Percentiles rank a stretch among this genome's conserved stretches.
These are phyloP conservation scores for Eumerus sabulonum DNA, from an alignment of 2,888 invertebrate genomes.

Conservation along the genomic window DNA sequence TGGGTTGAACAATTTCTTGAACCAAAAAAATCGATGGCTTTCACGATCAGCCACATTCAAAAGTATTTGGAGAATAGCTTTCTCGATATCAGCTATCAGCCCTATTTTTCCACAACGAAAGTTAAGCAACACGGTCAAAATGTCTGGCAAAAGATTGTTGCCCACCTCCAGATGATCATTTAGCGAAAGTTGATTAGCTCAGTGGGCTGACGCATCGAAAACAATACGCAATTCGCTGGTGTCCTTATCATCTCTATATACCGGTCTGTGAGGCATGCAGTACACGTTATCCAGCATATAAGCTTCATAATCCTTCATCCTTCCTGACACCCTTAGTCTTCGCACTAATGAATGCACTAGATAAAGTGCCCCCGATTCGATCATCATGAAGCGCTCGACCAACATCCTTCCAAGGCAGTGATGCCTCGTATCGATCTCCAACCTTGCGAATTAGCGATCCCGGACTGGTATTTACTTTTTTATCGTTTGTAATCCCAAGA, in stretches of 20 bases:
- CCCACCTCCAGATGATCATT: slow-evolving; percentile 70
- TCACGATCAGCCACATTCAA: slow-evolving; percentile 67
- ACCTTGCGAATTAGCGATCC: too few species aligned
- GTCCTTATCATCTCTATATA: slow-evolving; percentile 25
- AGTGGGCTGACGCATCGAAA: slow-evolving; percentile 43
- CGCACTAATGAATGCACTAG: too few species aligned
- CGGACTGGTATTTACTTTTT: too few species aligned
- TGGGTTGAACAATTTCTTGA: slow-evolving; percentile 19
- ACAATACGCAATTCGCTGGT: slow-evolving; percentile 46
- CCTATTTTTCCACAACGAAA: slow-evolving; percentile 50
- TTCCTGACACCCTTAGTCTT: background rate
- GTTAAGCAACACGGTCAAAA: slow-evolving; percentile 48
- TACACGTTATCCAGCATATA: slow-evolving; percentile 1
- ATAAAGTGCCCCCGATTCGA: too few species aligned
- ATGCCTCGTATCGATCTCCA: slow-evolving; percentile 28
- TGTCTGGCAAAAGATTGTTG: slow-evolving; percentile 65
- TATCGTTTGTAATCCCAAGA: too few species aligned
- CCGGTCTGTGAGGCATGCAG: slow-evolving; percentile 23
- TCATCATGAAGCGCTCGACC: slow-evolving; percentile 18
- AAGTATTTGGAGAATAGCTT: slow-evolving; percentile 42
- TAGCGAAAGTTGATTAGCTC: slow-evolving; percentile 53
- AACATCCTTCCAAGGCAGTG: slow-evolving; percentile 16
- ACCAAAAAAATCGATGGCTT: slow-evolving; percentile 67
- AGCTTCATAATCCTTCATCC: slow-evolving; percentile 12
- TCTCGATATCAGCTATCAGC: slow-evolving; percentile 48